Base-by-base conservation (phyloP, 2,797 vertebrate genomes). In the Leptodactylus fallax region DNA sequence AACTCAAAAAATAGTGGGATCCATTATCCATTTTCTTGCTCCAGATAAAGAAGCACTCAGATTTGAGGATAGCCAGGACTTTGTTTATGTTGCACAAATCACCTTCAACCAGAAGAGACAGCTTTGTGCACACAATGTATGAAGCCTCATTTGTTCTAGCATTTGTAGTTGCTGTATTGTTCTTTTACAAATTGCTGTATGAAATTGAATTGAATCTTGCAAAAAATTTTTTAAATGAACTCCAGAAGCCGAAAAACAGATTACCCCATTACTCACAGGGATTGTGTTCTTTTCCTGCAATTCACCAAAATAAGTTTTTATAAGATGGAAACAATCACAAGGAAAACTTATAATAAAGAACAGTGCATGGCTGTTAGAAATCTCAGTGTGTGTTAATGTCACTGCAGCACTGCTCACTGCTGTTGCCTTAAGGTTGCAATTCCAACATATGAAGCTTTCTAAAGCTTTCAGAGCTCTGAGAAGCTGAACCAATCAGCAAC, bases 151-250 rank as follows among this genome's bases (percentile, higher is more conserved):
- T 81, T 67, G 61, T 81, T 51, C 58, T 51, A 17, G 21, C 47
- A 60, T 10, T 45, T 74, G 63, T 81, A 65, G 51, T 80, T 17
- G 56, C 27, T 12, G 45, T 65, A 81, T 61, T 61, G 60, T 65
- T 81, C 60, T 81, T 81, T 23, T 69, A 82, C 56, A 69, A 65
- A 53, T 81, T 6, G 61, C 58, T 51, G 45, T 65, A 61, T 81
- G 9, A 67, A 63, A 63, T 53, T 25, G 60, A 82, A 47, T 61
- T 25, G 58, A 61, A 25, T 36, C 79, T 80, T 61, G 58, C 79
- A n/a, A 13, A 61, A n/a, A 47, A 80, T 61, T 80, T 80, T 80
- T 47, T 16, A 56, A 47, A 45, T 21, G 23, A 61, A 13, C 21
- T 61, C 60, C 10, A 61, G 56, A 19, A 60, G 56, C 69, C n/a